Conservation (phyloP, 1,140 invertebrate species). For the Aphidius ervi region DNA sequence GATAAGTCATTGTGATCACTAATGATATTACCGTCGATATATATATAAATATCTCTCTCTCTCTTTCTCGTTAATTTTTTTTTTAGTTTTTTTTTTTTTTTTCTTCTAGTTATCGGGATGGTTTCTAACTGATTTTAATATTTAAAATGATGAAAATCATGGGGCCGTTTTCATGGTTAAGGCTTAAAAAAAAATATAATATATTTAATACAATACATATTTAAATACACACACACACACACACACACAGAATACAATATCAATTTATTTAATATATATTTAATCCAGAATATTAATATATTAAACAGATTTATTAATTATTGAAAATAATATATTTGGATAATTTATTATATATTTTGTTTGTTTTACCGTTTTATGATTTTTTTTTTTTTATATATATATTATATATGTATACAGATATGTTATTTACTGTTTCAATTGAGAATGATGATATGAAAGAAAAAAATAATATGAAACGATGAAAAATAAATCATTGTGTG, state of each 20-base stretch:
- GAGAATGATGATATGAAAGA: slow-evolving; percentile 5
- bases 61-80: background rate
- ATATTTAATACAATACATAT: slow-evolving; percentile 33
- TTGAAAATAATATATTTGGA: slow-evolving; percentile 49
- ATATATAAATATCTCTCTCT: background rate
- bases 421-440: slow-evolving; percentile 49
- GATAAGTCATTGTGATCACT: slow-evolving; percentile 39
- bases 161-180: slow-evolving; percentile 48
- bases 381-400: slow-evolving; percentile 33
- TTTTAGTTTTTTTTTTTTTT: slow-evolving; percentile 21
- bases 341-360: slow-evolving; percentile 52
- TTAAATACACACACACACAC: slow-evolving; percentile 30
- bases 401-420: slow-evolving; percentile 24
- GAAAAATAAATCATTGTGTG: too few species aligned
- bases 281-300: slow-evolving; percentile 50
- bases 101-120: slow-evolving; percentile 12
- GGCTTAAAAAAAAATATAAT: slow-evolving; percentile 32
- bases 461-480: slow-evolving; percentile 27
- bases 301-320: slow-evolving; percentile 45
- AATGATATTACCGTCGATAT: slow-evolving; percentile 46
- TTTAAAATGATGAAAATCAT: slow-evolving; percentile 11
- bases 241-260: slow-evolving; percentile 32
- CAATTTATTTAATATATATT: slow-evolving; percentile 21
- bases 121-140: slow-evolving; percentile 10
- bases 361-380: slow-evolving; percentile 55